phyloP scores from a whole-genome alignment of 2,113 vertebrate species.

The Urocynchramus pylzowi region DNA sequence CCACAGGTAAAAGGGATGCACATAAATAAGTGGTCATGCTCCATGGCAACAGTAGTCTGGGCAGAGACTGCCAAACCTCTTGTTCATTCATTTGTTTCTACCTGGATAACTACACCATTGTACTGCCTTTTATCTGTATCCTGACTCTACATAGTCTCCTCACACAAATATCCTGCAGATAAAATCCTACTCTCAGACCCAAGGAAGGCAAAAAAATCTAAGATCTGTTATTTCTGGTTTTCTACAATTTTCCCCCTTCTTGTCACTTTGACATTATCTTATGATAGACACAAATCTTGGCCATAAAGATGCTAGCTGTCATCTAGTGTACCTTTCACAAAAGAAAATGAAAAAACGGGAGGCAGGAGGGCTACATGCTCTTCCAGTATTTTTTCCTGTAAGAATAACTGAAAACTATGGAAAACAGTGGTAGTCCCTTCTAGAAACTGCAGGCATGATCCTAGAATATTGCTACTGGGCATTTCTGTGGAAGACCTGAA shows the following conservation, averaged over 20 bases:
- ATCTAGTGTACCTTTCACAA: background rate
- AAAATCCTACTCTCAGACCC: background rate
- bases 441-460: background rate
- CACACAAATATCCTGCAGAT: background rate
- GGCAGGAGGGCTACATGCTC: too few species aligned
- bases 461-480: background rate
- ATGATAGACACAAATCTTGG: background rate
- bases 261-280: background rate
- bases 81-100: background rate
- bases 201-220: background rate
- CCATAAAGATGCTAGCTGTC: background rate
- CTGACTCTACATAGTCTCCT: background rate
- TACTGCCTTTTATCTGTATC: background rate
- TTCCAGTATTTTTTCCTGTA: background rate
- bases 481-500: background rate
- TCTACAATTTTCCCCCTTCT: background rate
- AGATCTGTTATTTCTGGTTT: background rate
- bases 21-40: background rate
- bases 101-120: background rate
- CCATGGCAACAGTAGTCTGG: background rate
- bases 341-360: accelerated
- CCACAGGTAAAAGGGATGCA: background rate
- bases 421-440: background rate
- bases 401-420: background rate
- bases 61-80: background rate